Evolutionary conservation across 2,797 vertebrate species (phyloP).

Genomic region (Poeciliopsis infans): DNA sequence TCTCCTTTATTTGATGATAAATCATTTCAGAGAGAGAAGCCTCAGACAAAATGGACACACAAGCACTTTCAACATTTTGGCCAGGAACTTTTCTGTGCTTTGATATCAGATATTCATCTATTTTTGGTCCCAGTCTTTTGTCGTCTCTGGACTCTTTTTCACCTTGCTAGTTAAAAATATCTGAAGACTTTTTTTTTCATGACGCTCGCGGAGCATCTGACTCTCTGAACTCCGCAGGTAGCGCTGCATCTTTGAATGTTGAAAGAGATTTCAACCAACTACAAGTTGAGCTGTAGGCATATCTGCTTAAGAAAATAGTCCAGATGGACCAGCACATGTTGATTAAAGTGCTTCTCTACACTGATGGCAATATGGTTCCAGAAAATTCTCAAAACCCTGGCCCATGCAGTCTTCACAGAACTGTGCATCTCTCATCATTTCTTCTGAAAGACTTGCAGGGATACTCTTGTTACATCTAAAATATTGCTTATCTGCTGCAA

Average conservation of each 20-base stretch:
- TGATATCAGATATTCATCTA: background rate
- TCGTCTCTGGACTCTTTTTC: slow-evolving; percentile 3
- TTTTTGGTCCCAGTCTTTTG: slow-evolving; percentile 8
- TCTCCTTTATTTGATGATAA: slow-evolving; percentile 10
- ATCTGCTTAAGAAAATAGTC: slow-evolving; percentile 33
- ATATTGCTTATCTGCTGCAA: background rate
- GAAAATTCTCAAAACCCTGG: slow-evolving; percentile 38
- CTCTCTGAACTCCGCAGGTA: slow-evolving; percentile 40
- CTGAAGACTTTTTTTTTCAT: slow-evolving; percentile 15
- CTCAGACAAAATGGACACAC: slow-evolving; percentile 4
- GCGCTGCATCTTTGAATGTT: slow-evolving; percentile 36
- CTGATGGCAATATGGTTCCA: slow-evolving; percentile 12
- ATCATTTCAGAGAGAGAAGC: background rate
- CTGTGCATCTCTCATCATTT: background rate
- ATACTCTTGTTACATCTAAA: background rate
- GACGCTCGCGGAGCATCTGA: background rate
- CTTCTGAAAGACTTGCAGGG: background rate
- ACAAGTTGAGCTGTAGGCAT: slow-evolving; percentile 38
- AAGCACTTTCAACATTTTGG: slow-evolving; percentile 6
- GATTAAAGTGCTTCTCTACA: slow-evolving; percentile 27
- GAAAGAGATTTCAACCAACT: slow-evolving; percentile 37
- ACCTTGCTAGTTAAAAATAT: background rate
- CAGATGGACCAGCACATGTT: slow-evolving; percentile 25
- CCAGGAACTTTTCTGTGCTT: background rate
- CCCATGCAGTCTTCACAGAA: slow-evolving; percentile 1